Base-by-base conservation (phyloP, 1,140 invertebrate genomes). In the Lepidurus apus region DNA sequence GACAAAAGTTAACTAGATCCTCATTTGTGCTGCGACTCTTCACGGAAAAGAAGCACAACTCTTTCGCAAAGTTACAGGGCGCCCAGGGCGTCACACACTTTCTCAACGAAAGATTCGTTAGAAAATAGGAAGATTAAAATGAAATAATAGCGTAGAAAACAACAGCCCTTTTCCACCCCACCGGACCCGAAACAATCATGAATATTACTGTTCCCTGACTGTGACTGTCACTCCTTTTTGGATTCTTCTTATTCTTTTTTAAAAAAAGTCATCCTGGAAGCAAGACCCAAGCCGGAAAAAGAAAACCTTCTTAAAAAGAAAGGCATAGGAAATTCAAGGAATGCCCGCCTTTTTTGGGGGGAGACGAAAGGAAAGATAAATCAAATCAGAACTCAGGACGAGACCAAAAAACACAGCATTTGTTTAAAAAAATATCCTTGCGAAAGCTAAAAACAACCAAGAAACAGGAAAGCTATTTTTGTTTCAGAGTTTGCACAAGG, bases 1-100 rank as follows among this genome's bases (percentile, higher is more conserved):
- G 13, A 65, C 21, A 65, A 21, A 13, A 65, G 53, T 65, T 65
- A 13, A 65, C 53, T 65, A 65, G 9, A 65, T 65, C 53, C 53
- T 65, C 17, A 65, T 65, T 65, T 65, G 53, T 65, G 53, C 53
- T 65, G 53, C 53, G n/a, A 65, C 53, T 65, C 53, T 65, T 65
- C 53, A 65, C 53, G 21, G 53, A 65, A 65, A 65, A 65, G 53
- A 65, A 65, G 53, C 53, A 65, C 17, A 17, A 65, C 53, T 65
- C 17, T 65, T 65, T 65, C 53, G 13, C 17, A 7, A 65, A 21
- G 53, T 65, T 34, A 34, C n/a, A n/a, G n/a, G 17, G 53, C n/a
- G 17, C 8, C 53, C 21, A 65, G 47, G 47, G 47, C 13, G 13
- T 13, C 10, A 21, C 17, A 65, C n/a, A 65, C 53, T 65, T 65